Conservation (phyloP, 2,113 vertebrate genomes). For the Dendropsophus ebraccatus region DNA sequence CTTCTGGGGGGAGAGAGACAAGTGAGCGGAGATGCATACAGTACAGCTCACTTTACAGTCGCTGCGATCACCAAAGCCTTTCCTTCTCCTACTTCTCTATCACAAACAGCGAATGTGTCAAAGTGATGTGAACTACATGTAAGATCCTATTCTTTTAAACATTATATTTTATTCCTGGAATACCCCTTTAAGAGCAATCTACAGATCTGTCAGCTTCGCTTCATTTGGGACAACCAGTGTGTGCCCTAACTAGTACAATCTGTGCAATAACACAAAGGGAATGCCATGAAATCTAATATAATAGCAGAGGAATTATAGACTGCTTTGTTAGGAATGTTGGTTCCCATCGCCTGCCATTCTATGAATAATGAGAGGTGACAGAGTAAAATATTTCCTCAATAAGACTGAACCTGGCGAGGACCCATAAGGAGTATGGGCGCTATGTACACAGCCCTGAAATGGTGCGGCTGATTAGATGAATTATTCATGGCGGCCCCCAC, state of each 20-base stretch:
- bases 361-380: slow-evolving; percentile 38
- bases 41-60: too few species aligned
- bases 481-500: slow-evolving; percentile 45
- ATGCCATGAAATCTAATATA: slow-evolving; percentile 35
- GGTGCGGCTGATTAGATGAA: slow-evolving; percentile 43
- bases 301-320: slow-evolving; percentile 3
- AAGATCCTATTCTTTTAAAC: too few species aligned
- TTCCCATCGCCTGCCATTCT: not conserved
- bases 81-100: too few species aligned
- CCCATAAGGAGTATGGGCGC: slow-evolving; percentile 25
- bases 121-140: too few species aligned
- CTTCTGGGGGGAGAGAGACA: too few species aligned
- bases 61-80: too few species aligned
- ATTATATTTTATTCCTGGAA: not conserved
- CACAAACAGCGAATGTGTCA: too few species aligned
- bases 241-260: slow-evolving; percentile 16
- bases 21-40: too few species aligned
- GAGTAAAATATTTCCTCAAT: slow-evolving; percentile 23
- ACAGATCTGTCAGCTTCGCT: not conserved
- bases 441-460: slow-evolving; percentile 14
- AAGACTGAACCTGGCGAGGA: slow-evolving; percentile 22
- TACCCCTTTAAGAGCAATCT: not conserved
- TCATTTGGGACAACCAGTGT: not conserved
- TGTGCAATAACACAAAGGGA: slow-evolving; percentile 18
- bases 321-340: slow-evolving; percentile 17